Evolutionary conservation across 2,113 vertebrate genomes (phyloP).

Genomic region (Ophiodon elongatus): DNA sequence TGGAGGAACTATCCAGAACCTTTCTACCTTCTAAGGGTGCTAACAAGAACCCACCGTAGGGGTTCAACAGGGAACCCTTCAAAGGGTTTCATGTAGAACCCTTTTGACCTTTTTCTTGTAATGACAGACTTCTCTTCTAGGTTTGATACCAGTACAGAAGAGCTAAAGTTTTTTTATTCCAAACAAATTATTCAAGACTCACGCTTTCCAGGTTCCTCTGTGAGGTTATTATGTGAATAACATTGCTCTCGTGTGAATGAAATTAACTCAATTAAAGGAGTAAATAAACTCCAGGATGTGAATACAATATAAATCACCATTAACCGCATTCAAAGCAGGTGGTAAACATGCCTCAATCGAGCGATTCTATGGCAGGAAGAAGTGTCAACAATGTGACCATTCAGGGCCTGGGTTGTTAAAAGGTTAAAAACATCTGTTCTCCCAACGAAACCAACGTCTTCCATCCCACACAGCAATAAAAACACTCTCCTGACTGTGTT

Average conservation of each 20-base stretch:
- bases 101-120: not conserved
- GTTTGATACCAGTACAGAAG: not conserved
- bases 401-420: not conserved
- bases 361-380: not conserved
- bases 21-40: too few species aligned
- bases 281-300: not conserved
- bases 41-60: too few species aligned
- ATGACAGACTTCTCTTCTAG: not conserved
- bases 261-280: not conserved
- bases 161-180: not conserved
- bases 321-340: not conserved
- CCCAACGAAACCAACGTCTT: not conserved
- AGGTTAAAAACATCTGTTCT: not conserved
- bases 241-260: not conserved
- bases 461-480: not conserved
- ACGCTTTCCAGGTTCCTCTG: not conserved
- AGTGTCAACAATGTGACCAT: not conserved
- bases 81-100: too few species aligned
- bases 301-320: not conserved
- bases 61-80: too few species aligned
- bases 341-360: not conserved
- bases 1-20: too few species aligned
- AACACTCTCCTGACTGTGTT: not conserved
- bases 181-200: not conserved
- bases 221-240: not conserved